phyloP scores from a whole-genome alignment of 2,797 vertebrate species.

The Enteromius radiatus region DNA sequence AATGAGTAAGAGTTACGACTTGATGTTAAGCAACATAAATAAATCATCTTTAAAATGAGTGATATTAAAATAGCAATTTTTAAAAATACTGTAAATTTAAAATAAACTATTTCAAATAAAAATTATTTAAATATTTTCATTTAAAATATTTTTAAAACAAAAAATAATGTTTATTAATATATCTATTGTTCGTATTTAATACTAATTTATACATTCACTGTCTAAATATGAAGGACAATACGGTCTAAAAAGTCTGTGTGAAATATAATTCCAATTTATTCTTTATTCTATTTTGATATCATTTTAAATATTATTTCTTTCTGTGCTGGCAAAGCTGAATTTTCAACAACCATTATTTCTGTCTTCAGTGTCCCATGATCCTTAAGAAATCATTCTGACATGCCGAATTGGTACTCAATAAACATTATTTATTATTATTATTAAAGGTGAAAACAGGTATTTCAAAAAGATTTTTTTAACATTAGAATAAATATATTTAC shows the following conservation, averaged over 20 bases:
- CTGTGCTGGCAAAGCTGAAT: neutral
- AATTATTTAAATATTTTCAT: neutral
- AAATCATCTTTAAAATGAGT: neutral
- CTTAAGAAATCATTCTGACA: neutral
- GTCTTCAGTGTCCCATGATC: neutral
- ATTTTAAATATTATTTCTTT: neutral
- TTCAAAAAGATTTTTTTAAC: neutral
- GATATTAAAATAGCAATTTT: neutral
- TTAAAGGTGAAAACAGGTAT: neutral
- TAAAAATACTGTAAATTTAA: neutral
- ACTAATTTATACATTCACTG: neutral
- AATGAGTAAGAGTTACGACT: neutral
- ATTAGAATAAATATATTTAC: neutral
- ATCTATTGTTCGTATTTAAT: neutral
- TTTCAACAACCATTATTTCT: neutral
- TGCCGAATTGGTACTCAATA: neutral
- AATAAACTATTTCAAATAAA: neutral
- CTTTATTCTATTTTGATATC: neutral
- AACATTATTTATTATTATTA: neutral
- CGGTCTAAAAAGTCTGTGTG: neutral
- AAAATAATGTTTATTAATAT: neutral
- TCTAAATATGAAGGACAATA: neutral
- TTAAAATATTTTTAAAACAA: neutral
- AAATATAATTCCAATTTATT: neutral
- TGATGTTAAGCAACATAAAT: neutral